Evolutionary conservation across 2,888 invertebrate species (phyloP).

Genomic region (Cremastinae sp.): DNA sequence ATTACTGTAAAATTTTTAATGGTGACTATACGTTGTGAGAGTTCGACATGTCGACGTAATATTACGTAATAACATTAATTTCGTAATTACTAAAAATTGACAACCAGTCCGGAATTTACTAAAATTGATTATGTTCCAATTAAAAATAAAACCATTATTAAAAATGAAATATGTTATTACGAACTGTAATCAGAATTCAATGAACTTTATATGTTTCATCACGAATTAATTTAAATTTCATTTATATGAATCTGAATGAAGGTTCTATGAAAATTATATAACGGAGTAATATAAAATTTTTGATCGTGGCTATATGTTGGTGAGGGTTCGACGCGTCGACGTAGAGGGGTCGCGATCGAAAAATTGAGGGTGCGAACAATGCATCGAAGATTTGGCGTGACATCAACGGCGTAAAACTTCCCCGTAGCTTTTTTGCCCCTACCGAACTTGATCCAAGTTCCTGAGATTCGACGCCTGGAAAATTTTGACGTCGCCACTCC

Average conservation of each 20-base stretch:
- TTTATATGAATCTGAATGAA: slow-evolving; percentile 19
- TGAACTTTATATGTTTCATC: neutral
- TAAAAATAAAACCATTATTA: neutral
- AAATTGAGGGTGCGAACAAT: slow-evolving; percentile 69
- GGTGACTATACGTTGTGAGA: neutral
- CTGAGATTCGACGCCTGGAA: slow-evolving; percentile 40
- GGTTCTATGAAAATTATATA: slow-evolving; percentile 27
- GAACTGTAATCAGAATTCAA: neutral
- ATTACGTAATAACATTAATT: slow-evolving; percentile 30
- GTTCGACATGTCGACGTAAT: too few relatives aligned
- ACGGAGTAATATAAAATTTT: slow-evolving; percentile 14
- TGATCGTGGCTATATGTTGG: neutral
- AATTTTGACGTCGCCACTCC: slow-evolving; percentile 41
- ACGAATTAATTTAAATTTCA: slow-evolving; percentile 3
- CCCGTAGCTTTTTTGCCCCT: slow-evolving; percentile 63
- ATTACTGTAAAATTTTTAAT: slow-evolving; percentile 15
- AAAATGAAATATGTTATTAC: neutral
- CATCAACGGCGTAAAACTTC: slow-evolving; percentile 73
- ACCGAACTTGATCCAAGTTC: slow-evolving; percentile 47
- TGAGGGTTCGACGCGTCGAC: slow-evolving; percentile 35
- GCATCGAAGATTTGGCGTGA: slow-evolving; percentile 77
- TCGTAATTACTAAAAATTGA: slow-evolving; percentile 11
- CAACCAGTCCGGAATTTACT: neutral
- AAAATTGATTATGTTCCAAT: neutral
- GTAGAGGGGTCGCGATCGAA: slow-evolving; percentile 69